phyloP scores from a whole-genome alignment of 2,797 vertebrate genomes.

The Crax fasciolata region DNA sequence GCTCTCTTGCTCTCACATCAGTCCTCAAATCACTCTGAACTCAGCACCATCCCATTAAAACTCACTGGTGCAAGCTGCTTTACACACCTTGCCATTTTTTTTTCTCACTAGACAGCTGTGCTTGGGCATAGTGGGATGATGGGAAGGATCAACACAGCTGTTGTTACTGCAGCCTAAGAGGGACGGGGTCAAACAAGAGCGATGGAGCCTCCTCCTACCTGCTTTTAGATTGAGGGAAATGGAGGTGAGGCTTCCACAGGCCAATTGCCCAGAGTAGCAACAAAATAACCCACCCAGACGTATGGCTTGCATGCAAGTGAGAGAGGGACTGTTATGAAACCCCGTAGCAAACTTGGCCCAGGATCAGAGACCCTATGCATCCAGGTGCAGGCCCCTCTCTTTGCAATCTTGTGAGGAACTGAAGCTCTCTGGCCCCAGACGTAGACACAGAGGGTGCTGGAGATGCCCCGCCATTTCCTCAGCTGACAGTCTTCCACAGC shows the following conservation, averaged over 20 bases:
- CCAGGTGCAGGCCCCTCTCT: background rate
- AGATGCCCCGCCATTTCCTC: background rate
- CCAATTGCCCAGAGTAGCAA: background rate
- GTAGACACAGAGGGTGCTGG: background rate
- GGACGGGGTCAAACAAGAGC: background rate
- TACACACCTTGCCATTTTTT: background rate
- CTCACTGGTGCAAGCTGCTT: background rate
- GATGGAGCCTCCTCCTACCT: background rate
- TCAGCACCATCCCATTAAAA: background rate
- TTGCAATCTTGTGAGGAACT: background rate
- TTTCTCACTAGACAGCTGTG: background rate
- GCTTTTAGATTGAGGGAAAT: background rate
- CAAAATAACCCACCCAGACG: background rate
- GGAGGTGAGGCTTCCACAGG: background rate
- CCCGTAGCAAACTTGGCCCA: background rate
- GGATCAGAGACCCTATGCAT: background rate
- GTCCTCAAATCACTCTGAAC: background rate
- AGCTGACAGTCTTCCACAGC: background rate
- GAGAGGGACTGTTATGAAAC: background rate
- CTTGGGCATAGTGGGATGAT: background rate
- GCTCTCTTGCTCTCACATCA: background rate
- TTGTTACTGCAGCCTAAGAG: background rate
- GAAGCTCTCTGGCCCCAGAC: fast-evolving
- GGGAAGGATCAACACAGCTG: background rate
- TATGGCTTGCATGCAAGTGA: background rate